These are phyloP conservation scores for Argyra leucocephala DNA, from an alignment of 2,888 invertebrate species.

Conservation along the genomic window DNA sequence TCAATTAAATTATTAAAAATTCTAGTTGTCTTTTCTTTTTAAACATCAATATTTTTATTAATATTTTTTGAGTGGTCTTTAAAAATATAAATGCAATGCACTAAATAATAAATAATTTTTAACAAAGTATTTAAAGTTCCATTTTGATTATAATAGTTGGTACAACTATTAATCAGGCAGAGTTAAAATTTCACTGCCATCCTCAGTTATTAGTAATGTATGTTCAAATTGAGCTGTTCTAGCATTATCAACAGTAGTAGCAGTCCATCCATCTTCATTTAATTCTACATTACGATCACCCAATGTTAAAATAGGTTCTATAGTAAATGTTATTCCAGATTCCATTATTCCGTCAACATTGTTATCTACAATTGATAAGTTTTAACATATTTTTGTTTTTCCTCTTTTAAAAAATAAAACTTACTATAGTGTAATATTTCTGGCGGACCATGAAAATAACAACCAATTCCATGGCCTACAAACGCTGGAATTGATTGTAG, in stretches of 20 bases:
- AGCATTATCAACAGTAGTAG: constrained; percentile 68
- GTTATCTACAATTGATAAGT: constrained; percentile 47
- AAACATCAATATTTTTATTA: too few species aligned
- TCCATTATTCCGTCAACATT: constrained; percentile 60
- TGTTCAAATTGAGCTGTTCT: constrained; percentile 87
- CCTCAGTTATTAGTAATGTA: constrained; percentile 72
- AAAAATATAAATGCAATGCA: too few species aligned
- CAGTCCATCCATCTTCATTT: constrained; percentile 87
- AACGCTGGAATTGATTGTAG: constrained; percentile 68
- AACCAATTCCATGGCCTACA: constrained; percentile 86
- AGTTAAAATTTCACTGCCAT: constrained; percentile 73
- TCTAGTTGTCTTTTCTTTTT: too few species aligned
- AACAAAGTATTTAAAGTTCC: too few species aligned
- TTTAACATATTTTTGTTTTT: not conserved
- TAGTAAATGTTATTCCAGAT: constrained; percentile 89
- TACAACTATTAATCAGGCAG: not conserved
- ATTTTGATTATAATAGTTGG: too few species aligned
- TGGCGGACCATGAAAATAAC: constrained; percentile 86
- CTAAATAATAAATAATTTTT: too few species aligned
- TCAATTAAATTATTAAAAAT: too few species aligned
- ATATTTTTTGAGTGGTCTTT: too few species aligned
- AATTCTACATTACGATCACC: constrained; percentile 59
- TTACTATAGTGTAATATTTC: constrained; percentile 77
- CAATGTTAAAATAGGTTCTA: constrained; percentile 79
- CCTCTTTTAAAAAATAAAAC: constrained; percentile 25